A percentile compares a stretch with the other conserved stretches of the same genome.
These are phyloP conservation scores for Thalassoma bifasciatum DNA, from an alignment of 2,113 vertebrate species.

Conservation along the genomic window DNA sequence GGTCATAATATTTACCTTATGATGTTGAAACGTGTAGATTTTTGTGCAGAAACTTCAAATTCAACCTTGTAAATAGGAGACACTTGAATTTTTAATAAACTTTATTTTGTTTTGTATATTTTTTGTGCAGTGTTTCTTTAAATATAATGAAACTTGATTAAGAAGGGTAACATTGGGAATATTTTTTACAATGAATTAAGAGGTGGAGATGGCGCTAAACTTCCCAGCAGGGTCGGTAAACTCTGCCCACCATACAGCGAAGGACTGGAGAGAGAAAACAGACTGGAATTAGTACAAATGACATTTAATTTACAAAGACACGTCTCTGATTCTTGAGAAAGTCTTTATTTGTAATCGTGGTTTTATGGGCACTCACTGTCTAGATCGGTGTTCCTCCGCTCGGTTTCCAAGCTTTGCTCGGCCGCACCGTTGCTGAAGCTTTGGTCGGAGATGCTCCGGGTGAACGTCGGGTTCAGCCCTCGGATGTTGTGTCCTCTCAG, in stretches of 20 bases:
- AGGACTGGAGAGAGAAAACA: conserved; percentile 82
- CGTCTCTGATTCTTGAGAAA: neutral
- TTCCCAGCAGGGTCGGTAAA: conserved; percentile 95
- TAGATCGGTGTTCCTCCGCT: conserved; percentile 81
- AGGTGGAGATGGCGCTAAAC: conserved; percentile 51
- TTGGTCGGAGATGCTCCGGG: conserved; percentile 76
- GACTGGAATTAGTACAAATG: conserved; percentile 6
- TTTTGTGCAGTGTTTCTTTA: conserved; percentile 3
- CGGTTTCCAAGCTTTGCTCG: conserved; percentile 75
- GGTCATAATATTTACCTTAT: no score
- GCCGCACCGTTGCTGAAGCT: conserved; percentile 72
- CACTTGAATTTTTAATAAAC: conserved; percentile 69
- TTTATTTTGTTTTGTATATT: conserved; percentile 58
- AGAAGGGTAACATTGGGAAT: neutral
- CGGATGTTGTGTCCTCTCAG: conserved; percentile 55
- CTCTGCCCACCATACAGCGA: conserved; percentile 96
- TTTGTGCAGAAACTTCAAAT: neutral
- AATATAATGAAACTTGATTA: conserved; percentile 25
- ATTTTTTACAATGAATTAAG: conserved; percentile 25
- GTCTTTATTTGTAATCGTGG: neutral
- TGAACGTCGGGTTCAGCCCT: conserved; percentile 48
- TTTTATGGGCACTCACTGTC: conserved; percentile 84
- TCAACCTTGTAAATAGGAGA: conserved; percentile 31
- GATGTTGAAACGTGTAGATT: no score
- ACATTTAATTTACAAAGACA: neutral